Base-by-base conservation (phyloP, 2,888 invertebrate species). In the Hedya salicella region DNA sequence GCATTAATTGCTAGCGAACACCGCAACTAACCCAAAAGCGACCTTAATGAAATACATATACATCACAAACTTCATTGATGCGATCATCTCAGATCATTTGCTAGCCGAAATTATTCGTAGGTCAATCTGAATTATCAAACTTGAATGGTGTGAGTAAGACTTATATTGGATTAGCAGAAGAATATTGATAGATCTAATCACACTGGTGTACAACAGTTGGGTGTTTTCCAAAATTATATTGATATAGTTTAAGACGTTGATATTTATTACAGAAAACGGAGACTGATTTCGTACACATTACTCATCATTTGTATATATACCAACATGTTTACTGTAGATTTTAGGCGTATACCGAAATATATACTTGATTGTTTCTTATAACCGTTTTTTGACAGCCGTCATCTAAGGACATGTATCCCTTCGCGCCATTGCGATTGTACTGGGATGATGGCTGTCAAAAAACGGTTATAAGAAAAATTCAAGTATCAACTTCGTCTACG, bases 171-270 rank as follows among this genome's bases (percentile, higher is more conserved):
- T 13, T 57, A 25, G 3, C 11, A 11, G 2, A 9, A 11, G 48
- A 13, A 9, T 9, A 32, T 57, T 16, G 25, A 8, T 30, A 44
- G 19, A 46, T 30, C 5, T 25, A 25, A 16, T 5, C 14, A 25
- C 13, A 25, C 13, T 6, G 5, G 9, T n/a, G 19, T 48, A 48
- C 36, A 30, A 6, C 4, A 30, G 30, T 57, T 57, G 57, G 57
- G 44, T 8, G 57, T 46, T 46, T 57, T 57, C 57, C 57, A 57
- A 57, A 57, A 57, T 57, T 46, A 57, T 32, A 46, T 30, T 42
- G 40, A 42, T 56, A n/a, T 52, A 30, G 32, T 52, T 48, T 52
- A 14, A 44, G 56, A 56, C 13, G 36, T 36, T 19, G 19, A 40
- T 54, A 9, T 25, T 25, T 4, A 25, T 57, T 17, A 16, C 46